phyloP scores from a whole-genome alignment of 2,888 invertebrate genomes.

The Cataglyphis cursor region DNA sequence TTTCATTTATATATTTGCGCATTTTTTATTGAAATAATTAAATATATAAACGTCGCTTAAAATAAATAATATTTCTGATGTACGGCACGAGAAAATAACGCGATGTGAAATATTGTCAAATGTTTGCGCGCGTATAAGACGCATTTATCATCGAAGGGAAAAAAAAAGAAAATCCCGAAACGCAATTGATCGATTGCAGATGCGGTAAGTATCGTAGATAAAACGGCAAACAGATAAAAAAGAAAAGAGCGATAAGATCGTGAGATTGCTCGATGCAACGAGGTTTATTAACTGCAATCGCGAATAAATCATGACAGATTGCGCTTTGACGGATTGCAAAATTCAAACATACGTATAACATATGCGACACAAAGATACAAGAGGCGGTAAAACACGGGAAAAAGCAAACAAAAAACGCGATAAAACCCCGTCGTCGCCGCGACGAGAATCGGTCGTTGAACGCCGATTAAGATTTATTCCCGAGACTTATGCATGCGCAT shows the following conservation, averaged over 20 bases:
- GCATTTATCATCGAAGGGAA: not conserved
- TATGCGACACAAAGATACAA: conserved; percentile 13
- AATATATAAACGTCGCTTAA: not conserved
- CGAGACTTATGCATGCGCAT: conserved; percentile 25
- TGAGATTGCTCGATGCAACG: conserved; percentile 21
- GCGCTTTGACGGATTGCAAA: conserved; percentile 30
- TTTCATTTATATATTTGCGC: not conserved
- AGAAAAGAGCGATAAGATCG: conserved; percentile 12
- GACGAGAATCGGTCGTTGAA: conserved; percentile 44
- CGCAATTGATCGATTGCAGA: conserved; percentile 14
- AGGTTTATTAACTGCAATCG: conserved; percentile 41
- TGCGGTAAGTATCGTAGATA: conserved; percentile 11
- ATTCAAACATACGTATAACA: not conserved
- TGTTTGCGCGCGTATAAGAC: conserved; percentile 4
- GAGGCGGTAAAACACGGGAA: conserved; percentile 12
- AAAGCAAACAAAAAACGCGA: conserved; percentile 27
- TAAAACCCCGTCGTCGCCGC: conserved; percentile 6
- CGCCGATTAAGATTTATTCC: conserved; percentile 42
- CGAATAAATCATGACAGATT: conserved; percentile 35
- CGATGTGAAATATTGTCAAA: conserved; percentile 15
- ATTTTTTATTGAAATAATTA: conserved; percentile 7
- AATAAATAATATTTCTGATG: not conserved
- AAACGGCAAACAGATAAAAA: conserved; percentile 47
- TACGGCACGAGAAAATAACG: not conserved
- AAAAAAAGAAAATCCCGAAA: conserved; percentile 1